Base-by-base conservation (phyloP, 2,888 invertebrate genomes). In the Mesodorylaimus sp. region DNA sequence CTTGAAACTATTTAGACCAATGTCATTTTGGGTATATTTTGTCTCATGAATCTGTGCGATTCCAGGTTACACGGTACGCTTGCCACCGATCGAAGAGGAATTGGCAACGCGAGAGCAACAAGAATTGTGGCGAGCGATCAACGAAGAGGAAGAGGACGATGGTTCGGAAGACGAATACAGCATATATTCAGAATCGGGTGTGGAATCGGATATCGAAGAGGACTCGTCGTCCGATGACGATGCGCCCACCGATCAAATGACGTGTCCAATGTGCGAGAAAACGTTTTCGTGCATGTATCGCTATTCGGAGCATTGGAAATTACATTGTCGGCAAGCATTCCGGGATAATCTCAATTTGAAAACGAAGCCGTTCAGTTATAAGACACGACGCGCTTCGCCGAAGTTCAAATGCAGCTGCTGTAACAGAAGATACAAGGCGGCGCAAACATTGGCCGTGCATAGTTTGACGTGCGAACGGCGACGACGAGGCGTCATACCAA, bases 181-280 rank as follows among this genome's bases (percentile, higher is more conserved):
- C 27, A 48, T 48, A 7, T 48, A 47, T 47, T 48, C 49, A 2
- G 49, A 48, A 10, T 50, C 45, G 32, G 50, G 45, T 7, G 37
- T 50, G n/a, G 50, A 47, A 24, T 50, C 50, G 28, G 50, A 47
- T n/a, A 21, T 7, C n/a, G 32, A 29, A 19, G 28, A 45, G 7
- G 32, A 27, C 32, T 44, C 44, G 24, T 7, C 7, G 26, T 44
- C 3, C 39, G 39, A 37, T 21, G 48, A 47, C 19, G 24, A 47
- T 7, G 48, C 44, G 25, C 25, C 21, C 39, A 21, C 3, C 39
- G 23, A 47, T 16, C n/a, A 21, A 21, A 3, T 48, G 44, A 48
- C 43, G 3, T 48, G 49, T 46, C 49, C 49, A 24, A 29, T 48
- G 16, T 48, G 49, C 44, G 44, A 46, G 19, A 48, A 48, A 38